A percentile compares a stretch with the other conserved stretches of the same genome.
Evolutionary conservation across 2,113 vertebrate species (phyloP).

Genomic region (Gobiocypris rarus): DNA sequence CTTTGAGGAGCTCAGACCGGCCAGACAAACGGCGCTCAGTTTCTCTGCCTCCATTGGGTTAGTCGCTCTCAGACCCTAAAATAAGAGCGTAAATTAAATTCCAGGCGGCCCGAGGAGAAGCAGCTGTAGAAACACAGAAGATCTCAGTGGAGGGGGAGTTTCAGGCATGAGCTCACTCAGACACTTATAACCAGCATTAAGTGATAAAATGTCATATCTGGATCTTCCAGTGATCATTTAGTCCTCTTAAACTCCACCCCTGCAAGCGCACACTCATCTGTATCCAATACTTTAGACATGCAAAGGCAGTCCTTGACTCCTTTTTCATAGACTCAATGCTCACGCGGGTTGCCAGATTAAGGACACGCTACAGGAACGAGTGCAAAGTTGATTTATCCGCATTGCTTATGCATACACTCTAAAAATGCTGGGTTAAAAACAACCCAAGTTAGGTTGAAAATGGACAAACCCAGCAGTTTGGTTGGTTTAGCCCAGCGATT

Average conservation of each 20-base stretch:
- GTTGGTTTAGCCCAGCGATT: too few species aligned
- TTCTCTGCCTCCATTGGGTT: not conserved
- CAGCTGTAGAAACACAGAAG: conserved; percentile 60
- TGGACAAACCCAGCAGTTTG: too few species aligned
- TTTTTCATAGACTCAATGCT: too few species aligned
- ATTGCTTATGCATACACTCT: too few species aligned
- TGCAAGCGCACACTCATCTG: not conserved
- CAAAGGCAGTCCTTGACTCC: not conserved
- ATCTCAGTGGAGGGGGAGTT: conserved; percentile 9
- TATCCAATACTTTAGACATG: too few species aligned
- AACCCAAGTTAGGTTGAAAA: too few species aligned
- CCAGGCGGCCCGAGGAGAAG: conserved; percentile 36
- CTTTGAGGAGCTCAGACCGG: not conserved
- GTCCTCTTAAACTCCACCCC: not conserved
- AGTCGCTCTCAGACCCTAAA: conserved; percentile 35
- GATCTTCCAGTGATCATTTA: not conserved
- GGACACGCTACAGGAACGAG: too few species aligned
- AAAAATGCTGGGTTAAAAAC: too few species aligned
- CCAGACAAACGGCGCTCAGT: conserved; percentile 33
- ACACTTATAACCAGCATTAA: too few species aligned
- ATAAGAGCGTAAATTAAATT: conserved; percentile 47
- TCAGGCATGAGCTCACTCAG: not conserved
- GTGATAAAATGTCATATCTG: too few species aligned
- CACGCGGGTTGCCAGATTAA: too few species aligned
- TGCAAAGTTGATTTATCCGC: too few species aligned